Evolutionary conservation across 1,140 invertebrate genomes (phyloP), one percentile per base, ranked within the genome.

Genomic region (Drosophila tani): DNA sequence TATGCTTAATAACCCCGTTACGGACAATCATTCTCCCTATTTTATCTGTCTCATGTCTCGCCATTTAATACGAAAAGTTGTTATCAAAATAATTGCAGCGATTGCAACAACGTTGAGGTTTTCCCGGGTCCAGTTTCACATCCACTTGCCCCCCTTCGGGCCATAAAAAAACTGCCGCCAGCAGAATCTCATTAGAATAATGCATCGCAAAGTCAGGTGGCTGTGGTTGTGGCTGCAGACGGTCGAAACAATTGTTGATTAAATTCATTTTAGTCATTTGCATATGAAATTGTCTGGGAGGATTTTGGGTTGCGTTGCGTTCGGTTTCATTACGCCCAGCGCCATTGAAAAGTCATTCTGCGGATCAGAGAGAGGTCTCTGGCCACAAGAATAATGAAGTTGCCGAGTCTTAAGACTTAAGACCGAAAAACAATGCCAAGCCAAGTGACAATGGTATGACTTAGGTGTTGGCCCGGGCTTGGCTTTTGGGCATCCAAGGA

Each of bases 161-260:
- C 65, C 70, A 83, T 80, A 74, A 82, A 87, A 86, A 86, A 77
- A 38, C 56, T 59, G 85, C 84, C 81, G 77, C 77, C 68, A 79
- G 67, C 69, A 79, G 81, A 88, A 90, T 79, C 85, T 90, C 86
- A 90, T 90, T 90, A 90, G 85, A 90, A 90, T 90, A 90, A 90
- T 90, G 85, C 85, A 90, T 70, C 38, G 57, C 50, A 65, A 75
- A 69, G 79, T 77, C 45, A 53, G 51, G 38, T 70, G 74, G 58
- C 47, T 49, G 62, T 56, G 51, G 27, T 29, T 41, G 47, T 24
- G 35, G 8, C 17, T 19, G 17, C 21, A 65, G 40, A 68, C 50
- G 51, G 58, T 49, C 55, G 14, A 58, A 84, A 90, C 85, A 90
- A 90, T 90, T 90, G 85, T 90, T 90, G 85, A 90, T 90, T 90